Evolutionary conservation across 2,888 invertebrate species (phyloP).

Genomic region (Graphium colonna): DNA sequence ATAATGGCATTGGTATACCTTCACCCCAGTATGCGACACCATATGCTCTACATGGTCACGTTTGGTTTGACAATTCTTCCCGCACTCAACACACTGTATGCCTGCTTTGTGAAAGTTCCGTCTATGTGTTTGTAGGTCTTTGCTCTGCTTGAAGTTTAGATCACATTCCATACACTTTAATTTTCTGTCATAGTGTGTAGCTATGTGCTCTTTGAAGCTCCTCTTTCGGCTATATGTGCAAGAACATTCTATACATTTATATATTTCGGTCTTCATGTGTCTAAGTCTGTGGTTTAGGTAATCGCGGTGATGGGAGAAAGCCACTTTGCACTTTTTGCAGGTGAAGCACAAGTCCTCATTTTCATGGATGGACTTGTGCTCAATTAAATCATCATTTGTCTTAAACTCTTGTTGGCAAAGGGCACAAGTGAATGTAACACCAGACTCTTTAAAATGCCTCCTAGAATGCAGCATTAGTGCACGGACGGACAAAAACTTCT

Average conservation of each 20-base stretch:
- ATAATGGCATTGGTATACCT: constrained; percentile 37
- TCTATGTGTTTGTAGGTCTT: constrained; percentile 8
- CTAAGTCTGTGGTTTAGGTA: constrained; percentile 32
- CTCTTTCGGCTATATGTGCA: constrained; percentile 9
- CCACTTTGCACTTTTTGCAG: constrained; percentile 35
- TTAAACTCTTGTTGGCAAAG: constrained; percentile 27
- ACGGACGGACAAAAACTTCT: background rate
- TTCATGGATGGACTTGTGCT: constrained; percentile 34
- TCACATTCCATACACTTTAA: constrained; percentile 20
- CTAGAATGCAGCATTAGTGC: background rate
- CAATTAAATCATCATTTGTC: constrained; percentile 32
- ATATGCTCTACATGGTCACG: constrained; percentile 30
- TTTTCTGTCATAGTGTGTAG: constrained; percentile 31
- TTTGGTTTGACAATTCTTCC: constrained; percentile 3
- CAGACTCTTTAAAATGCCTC: background rate
- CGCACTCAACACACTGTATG: constrained; percentile 29
- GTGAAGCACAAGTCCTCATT: constrained; percentile 28
- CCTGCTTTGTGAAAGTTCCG: background rate
- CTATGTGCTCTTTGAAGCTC: constrained; percentile 30
- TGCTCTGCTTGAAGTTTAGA: background rate
- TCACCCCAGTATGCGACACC: constrained; percentile 36
- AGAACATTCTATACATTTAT: constrained; percentile 36
- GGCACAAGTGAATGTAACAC: constrained; percentile 3
- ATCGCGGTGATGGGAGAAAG: constrained; percentile 36
- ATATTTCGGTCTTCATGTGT: constrained; percentile 23